Evolutionary conservation across 2,113 vertebrate genomes (phyloP), one percentile per base, ranked within the genome.

Genomic region (Erythrocercus mccallii): DNA sequence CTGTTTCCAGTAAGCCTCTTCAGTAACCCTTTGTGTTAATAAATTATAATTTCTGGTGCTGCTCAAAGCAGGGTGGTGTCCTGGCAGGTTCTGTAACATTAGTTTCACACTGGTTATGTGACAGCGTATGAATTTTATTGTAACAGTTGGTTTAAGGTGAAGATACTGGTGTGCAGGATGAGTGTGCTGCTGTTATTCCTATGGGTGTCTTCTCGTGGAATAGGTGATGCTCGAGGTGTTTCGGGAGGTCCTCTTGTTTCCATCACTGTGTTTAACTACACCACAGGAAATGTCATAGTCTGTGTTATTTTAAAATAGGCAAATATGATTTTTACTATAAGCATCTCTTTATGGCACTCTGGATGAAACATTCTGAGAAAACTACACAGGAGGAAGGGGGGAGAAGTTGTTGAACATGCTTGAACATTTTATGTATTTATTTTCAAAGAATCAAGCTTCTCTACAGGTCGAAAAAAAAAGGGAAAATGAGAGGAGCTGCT

Each of bases 181-280:
- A 44, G 4, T 16, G 64, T 51, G 35, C 71, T 85, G 47, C 69
- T 78, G 40, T 11, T 40, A 14, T 2, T 8, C 1, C 19, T 31
- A 1, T 4, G 27, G n/a, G 31, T 40, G 25, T 40, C 61, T 23
- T 50, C 23, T 2, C 20, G 1, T 11, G 16, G 27, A 33, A 5
- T 2, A 27, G 56, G 10, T 69, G 50, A 6, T 27, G 19, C 38
- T 6, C 17, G 35, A 81, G 57, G 31, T 6, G 1, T 56, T 68
- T 21, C 9, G 54, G 54, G 31, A 69, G 21, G 6, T 74, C 8
- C 2, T 17, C 62, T 44, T 60, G 40, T 37, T 92, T 48, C 57
- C 22, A 20, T 88, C 30, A 5, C 12, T 33, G n/a, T 30, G 5
- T 66, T 81, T 45, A 38, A 58, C 35, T 47, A 0, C 7, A 8